These are phyloP conservation scores for Loris lydekkerianus DNA, from an alignment of 2,797 vertebrate genomes.

Conservation along the genomic window DNA sequence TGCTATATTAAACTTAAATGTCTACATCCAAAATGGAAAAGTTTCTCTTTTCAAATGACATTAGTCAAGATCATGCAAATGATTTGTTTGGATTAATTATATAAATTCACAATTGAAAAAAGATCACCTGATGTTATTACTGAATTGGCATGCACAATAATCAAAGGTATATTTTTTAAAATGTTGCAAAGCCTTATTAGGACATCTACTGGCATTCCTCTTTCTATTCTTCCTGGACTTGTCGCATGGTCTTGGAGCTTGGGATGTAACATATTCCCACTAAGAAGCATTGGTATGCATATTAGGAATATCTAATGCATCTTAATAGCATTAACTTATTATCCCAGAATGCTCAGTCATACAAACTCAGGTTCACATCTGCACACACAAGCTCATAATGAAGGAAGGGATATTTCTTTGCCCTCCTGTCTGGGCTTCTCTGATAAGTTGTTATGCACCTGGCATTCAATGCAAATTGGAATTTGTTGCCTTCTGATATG, in stretches of 20 bases:
- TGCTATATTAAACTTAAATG: background rate
- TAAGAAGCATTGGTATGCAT: slow-evolving; percentile 72
- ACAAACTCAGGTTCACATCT: slow-evolving; percentile 74
- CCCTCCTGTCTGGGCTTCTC: slow-evolving; percentile 79
- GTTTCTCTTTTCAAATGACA: background rate
- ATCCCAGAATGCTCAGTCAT: slow-evolving; percentile 75
- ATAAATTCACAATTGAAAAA: background rate
- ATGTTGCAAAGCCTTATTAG: slow-evolving; percentile 1
- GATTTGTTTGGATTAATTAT: too few species aligned
- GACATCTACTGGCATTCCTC: background rate
- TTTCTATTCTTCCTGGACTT: slow-evolving; percentile 40
- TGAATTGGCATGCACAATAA: background rate
- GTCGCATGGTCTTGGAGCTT: slow-evolving; percentile 46
- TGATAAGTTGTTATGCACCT: slow-evolving; percentile 84
- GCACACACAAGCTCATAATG: slow-evolving; percentile 79
- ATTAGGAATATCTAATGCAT: slow-evolving; percentile 81
- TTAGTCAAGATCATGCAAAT: background rate
- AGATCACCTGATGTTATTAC: slow-evolving; percentile 21
- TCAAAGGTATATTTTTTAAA: slow-evolving; percentile 12
- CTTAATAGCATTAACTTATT: slow-evolving; percentile 84
- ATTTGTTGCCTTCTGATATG: slow-evolving; percentile 83
- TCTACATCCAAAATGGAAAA: background rate
- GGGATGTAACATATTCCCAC: slow-evolving; percentile 55
- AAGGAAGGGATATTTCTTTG: slow-evolving; percentile 77
- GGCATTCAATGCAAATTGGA: slow-evolving; percentile 83